Evolutionary conservation across 2,888 invertebrate species (phyloP).

Genomic region (Phengaris alcon): DNA sequence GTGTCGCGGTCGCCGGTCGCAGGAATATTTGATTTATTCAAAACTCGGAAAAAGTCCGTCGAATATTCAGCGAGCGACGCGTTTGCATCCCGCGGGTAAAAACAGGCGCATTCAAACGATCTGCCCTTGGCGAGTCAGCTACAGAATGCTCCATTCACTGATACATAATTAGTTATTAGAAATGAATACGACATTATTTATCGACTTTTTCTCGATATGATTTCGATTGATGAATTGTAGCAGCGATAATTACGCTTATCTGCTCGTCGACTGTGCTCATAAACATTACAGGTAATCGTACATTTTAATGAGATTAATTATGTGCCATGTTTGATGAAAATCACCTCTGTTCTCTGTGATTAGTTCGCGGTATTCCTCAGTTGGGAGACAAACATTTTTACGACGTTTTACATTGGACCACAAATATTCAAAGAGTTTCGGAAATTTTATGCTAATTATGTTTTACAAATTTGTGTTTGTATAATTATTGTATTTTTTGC

Average conservation of each 20-base stretch:
- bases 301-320: slow-evolving; percentile 20
- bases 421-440: slow-evolving; percentile 18
- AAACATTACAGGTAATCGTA: slow-evolving; percentile 1
- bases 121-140: slow-evolving; percentile 36
- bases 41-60: slow-evolving; percentile 53
- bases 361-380: slow-evolving; percentile 24
- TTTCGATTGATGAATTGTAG: slow-evolving; percentile 37
- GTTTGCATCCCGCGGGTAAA: slow-evolving; percentile 53
- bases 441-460: slow-evolving; percentile 19
- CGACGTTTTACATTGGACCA: slow-evolving; percentile 24
- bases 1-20: slow-evolving; percentile 30
- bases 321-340: slow-evolving; percentile 20
- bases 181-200: slow-evolving; percentile 38
- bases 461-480: slow-evolving; percentile 25
- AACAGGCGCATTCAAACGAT: slow-evolving; percentile 54
- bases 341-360: slow-evolving; percentile 2
- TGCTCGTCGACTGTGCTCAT: slow-evolving; percentile 24
- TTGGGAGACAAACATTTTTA: slow-evolving; percentile 18
- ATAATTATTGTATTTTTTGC: slow-evolving; percentile 23
- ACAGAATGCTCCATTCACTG: slow-evolving; percentile 38
- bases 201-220: slow-evolving; percentile 41
- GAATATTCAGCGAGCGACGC: slow-evolving; percentile 46
- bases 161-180: slow-evolving; percentile 41
- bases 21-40: slow-evolving; percentile 70
- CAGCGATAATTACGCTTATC: slow-evolving; percentile 37